Conservation (phyloP, 1,140 invertebrate species). For the Panagrolaimus sp. region DNA sequence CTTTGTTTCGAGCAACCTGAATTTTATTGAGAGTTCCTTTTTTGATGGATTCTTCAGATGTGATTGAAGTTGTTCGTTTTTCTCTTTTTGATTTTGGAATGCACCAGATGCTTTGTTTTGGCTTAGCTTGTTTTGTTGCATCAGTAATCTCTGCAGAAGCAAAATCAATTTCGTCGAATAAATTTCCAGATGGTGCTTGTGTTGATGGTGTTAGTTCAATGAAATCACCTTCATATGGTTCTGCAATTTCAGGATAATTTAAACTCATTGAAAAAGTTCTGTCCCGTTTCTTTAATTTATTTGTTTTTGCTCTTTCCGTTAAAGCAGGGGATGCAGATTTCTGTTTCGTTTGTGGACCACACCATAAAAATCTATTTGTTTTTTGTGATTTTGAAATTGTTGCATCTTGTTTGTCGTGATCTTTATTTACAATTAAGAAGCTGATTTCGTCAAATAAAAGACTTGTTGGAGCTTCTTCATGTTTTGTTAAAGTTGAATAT, state of each 20-base stretch:
- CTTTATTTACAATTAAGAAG: neutral
- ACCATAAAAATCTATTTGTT: neutral
- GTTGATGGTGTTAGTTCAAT: neutral
- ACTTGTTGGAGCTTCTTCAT: neutral
- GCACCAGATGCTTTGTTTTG: slow-evolving; percentile 2
- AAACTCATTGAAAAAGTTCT: neutral
- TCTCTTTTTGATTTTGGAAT: neutral
- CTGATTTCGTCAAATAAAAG: neutral
- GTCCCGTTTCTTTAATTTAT: neutral
- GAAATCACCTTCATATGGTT: slow-evolving; percentile 28
- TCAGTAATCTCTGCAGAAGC: neutral
- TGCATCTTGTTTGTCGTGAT: neutral
- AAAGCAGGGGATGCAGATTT: neutral
- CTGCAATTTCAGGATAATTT: slow-evolving; percentile 9
- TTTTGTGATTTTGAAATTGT: neutral
- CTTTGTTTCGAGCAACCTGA: neutral
- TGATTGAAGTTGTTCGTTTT: neutral
- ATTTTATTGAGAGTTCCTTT: neutral
- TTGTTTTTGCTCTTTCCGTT: neutral
- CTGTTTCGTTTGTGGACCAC: neutral
- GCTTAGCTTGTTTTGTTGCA: neutral
- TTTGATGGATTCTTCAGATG: neutral
- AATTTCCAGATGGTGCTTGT: neutral
- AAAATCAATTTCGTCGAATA: neutral
- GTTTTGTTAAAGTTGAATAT: neutral